A percentile compares a stretch with the other conserved stretches of the same genome.
Evolutionary conservation across 1,140 invertebrate genomes (phyloP).

Genomic region (Pseudomyrmex concolor): DNA sequence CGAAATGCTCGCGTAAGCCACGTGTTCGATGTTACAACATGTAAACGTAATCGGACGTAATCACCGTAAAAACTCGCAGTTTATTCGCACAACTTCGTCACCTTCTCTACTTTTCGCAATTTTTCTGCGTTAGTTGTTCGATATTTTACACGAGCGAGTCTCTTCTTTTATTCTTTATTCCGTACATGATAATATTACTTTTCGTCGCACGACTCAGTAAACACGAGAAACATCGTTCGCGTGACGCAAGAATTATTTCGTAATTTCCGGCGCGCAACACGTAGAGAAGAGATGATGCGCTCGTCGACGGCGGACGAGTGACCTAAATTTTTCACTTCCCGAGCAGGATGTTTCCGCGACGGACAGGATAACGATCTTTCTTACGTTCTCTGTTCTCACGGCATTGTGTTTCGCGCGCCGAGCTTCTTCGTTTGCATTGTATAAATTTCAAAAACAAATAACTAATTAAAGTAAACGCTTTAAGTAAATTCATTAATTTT

Average conservation of each 20-base stretch:
- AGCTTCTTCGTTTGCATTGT: background rate
- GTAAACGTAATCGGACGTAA: background rate
- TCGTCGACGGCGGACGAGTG: slow-evolving; percentile 26
- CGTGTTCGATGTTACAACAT: background rate
- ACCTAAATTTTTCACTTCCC: slow-evolving; percentile 61
- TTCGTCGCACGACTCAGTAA: slow-evolving; percentile 14
- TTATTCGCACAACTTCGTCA: background rate
- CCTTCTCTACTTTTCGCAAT: no score
- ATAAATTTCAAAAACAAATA: background rate
- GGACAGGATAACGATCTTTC: slow-evolving; percentile 31
- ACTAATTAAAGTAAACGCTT: no score
- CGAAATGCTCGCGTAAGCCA: background rate
- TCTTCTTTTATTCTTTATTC: slow-evolving; percentile 9
- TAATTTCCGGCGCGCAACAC: slow-evolving; percentile 50
- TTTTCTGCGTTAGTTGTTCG: no score
- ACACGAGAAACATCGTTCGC: slow-evolving; percentile 29
- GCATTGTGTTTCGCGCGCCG: background rate
- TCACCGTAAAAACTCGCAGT: background rate
- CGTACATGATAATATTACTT: slow-evolving; percentile 8
- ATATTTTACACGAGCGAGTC: background rate
- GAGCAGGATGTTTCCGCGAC: background rate
- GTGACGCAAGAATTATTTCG: slow-evolving; percentile 59
- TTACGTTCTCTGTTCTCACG: slow-evolving; percentile 27
- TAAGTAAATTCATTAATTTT: background rate
- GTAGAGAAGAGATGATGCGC: slow-evolving; percentile 21